Base-by-base conservation (phyloP, 1,140 invertebrate genomes). In the Ips nitidus region DNA sequence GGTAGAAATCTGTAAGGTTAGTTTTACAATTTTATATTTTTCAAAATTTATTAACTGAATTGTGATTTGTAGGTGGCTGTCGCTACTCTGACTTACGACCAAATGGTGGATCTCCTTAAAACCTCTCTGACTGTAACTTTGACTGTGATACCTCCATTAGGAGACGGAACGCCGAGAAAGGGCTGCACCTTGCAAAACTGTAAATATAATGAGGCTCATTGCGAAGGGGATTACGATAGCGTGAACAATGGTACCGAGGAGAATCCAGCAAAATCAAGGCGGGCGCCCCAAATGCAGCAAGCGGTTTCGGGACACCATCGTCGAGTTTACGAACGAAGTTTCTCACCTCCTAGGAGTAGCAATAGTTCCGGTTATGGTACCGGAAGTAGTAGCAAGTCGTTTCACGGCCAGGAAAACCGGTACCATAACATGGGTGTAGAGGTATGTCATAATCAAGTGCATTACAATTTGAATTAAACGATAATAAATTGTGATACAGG, bases 71-170 rank as follows among this genome's bases (percentile, higher is more conserved):
- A 4, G 22, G 22, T 22, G 22, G 92, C 94, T 3, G 93, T 97
- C 22, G 90, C 92, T 3, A 96, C 95, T 0, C 81, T 98, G 64
- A 91, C 88, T 22, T 93, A 97, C 82, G 94, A 98, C 78, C 92
- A 96, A 79, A 95, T 98, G 88, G 93, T 97, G 3, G 94, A 97
- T 81, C 83, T 97, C 53, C 82, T 98, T 22, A 94, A 97, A 76
- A 98, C 94, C 1, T 95, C 94, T 22, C 87, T 89, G 52, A 89
- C 91, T 70, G 92, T 96, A 2, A 91, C 90, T 7, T 87, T 96
- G 3, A 91, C 91, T 50, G 90, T 95, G 50, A 91, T 97, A 75
- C 91, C 91, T 36, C 89, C 94, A 0, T 70, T 79, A 39, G 36
- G 71, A 38, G 80, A 81, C 61, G 75, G 76, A 57, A 69, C 75